Percentiles rank a stretch among this genome's conserved stretches.
Conservation (phyloP, 2,113 vertebrate genomes). For the Carollia perspicillata region DNA sequence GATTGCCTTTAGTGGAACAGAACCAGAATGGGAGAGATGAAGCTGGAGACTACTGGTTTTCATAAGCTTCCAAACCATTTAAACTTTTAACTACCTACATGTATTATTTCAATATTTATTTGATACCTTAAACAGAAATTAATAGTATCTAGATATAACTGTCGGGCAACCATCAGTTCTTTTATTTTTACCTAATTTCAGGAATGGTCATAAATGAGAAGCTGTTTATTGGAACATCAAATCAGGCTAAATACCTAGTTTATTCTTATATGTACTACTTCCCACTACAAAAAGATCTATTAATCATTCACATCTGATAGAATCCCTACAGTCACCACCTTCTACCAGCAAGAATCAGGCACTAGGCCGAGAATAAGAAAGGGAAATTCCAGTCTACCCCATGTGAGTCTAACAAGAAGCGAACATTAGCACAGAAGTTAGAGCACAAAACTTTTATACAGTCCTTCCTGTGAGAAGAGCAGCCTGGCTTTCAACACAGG, state of each 20-base stretch:
- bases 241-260: neutral
- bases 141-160: neutral
- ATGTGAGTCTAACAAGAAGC: neutral
- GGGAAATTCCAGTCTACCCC: neutral
- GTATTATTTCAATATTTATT: neutral
- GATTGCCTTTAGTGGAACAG: neutral
- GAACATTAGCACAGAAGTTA: neutral
- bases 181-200: neutral
- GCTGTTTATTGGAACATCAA: neutral
- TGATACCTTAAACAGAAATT: conserved; percentile 6
- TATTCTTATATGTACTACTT: neutral
- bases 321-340: neutral
- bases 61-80: neutral
- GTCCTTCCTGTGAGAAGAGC: neutral
- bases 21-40: neutral
- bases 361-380: neutral
- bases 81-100: neutral
- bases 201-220: neutral
- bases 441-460: neutral
- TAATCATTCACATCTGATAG: neutral
- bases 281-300: neutral
- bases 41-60: neutral
- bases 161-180: neutral
- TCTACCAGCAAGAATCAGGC: neutral
- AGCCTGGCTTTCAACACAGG: neutral